Percentiles rank a stretch among this genome's conserved stretches.
These are phyloP conservation scores for Ondatra zibethicus DNA, from an alignment of 2,113 vertebrate genomes.

Conservation along the genomic window DNA sequence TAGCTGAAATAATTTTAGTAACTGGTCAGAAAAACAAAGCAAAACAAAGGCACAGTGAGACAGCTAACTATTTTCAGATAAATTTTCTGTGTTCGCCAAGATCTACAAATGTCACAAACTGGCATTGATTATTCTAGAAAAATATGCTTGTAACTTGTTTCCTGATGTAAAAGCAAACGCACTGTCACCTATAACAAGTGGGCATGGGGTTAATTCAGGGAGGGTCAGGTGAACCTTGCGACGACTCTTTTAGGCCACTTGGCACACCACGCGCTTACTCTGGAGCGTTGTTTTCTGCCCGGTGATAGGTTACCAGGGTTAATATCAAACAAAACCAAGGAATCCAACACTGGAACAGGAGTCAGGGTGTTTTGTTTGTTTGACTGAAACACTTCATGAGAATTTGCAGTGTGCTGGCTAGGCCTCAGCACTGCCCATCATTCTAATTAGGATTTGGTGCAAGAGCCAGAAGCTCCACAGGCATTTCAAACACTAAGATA, in stretches of 20 bases:
- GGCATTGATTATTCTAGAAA: conserved; percentile 77
- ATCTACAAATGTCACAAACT: conserved; percentile 71
- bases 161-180: conserved; percentile 63
- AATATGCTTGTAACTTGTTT: conserved; percentile 60
- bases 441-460: not conserved
- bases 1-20: conserved; percentile 85
- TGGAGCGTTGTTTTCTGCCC: not conserved
- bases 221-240: not conserved
- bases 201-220: not conserved
- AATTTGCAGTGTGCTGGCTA: not conserved
- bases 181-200: not conserved
- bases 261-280: no score
- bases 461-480: not conserved
- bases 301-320: not conserved
- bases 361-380: not conserved
- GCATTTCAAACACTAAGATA: not conserved
- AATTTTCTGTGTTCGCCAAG: conserved; percentile 69
- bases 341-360: not conserved
- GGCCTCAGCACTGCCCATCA: not conserved
- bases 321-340: not conserved
- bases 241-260: no score
- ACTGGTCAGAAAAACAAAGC: conserved; percentile 77
- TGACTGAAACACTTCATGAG: not conserved
- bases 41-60: conserved; percentile 73
- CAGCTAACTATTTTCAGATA: conserved; percentile 80